Base-by-base conservation (phyloP, 2,888 invertebrate species). In the Callosobruchus maculatus region DNA sequence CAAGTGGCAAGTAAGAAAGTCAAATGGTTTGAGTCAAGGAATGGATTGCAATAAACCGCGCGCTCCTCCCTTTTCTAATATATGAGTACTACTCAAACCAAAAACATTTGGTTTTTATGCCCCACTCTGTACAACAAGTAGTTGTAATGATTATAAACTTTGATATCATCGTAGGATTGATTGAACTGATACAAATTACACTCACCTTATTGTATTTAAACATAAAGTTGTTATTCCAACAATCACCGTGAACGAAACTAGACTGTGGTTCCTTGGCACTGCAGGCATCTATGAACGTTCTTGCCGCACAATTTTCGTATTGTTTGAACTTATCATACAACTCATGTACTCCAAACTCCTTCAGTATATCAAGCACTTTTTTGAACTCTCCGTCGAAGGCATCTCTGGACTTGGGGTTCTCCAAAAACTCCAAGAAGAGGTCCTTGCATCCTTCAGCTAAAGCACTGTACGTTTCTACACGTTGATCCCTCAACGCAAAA, bases 401-500 rank as follows among this genome's bases (percentile, higher is more conserved):
- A 49, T 49, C 49, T 13, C 49, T 49, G 13, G 49, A 49, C 49
- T 49, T 49, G 4, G 7, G 13, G 1, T 49, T 18, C 7, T 18
- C 18, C 49, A 49, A 49, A 18, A 49, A 49, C 49, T 3, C 1
- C 13, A 49, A 13, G 49, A 49, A 49, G 13, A 49, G 49, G 13
- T 49, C 49, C 18, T 49, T 49, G 13, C 49, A 49, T 49, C 49
- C 49, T 7, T 18, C 13, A 49, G 49, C 49, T 49, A 49, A 49
- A 7, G 49, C 13, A 7, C 73, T 68, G 67, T 77, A 80, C 72
- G 71, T 73, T 5, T 73, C 71, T 5, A 21, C 30, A 4, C 76
- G 73, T 68, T 78, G 79, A 49, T 75, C 68, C 21, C 75, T 72
- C 21, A 80, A 31, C 0, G 79, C 80, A 22, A 81, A 79, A 20